These are phyloP conservation scores for Chrysolina haemoptera DNA, from an alignment of 2,888 invertebrate genomes.

Conservation along the genomic window DNA sequence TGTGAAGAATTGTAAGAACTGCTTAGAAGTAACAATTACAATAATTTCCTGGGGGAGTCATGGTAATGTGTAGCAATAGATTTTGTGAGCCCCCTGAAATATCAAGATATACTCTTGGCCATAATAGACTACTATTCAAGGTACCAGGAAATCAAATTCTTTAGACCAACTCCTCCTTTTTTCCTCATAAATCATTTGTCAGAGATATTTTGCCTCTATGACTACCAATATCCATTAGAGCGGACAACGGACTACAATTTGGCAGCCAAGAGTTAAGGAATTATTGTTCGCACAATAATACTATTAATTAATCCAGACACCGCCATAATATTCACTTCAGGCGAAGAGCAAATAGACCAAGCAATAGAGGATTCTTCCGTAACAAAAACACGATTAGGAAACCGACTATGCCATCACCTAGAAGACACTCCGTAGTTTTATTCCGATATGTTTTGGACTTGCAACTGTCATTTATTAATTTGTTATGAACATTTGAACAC, in stretches of 20 bases:
- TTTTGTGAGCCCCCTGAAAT: slow-evolving; percentile 51
- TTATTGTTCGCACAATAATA: slow-evolving; percentile 39
- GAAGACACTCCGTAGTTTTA: too few relatives aligned
- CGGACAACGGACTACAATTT: slow-evolving; percentile 47
- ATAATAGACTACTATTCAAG: slow-evolving; percentile 31
- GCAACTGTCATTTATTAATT: too few relatives aligned
- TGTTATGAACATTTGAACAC: too few relatives aligned
- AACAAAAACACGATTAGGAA: too few relatives aligned
- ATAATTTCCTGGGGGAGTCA: slow-evolving; percentile 47
- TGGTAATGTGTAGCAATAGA: slow-evolving; percentile 52
- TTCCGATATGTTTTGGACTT: too few relatives aligned
- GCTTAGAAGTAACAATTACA: slow-evolving; percentile 44
- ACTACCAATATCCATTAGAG: slow-evolving; percentile 43
- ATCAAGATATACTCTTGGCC: slow-evolving; percentile 43
- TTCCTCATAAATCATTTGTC: slow-evolving; percentile 35
- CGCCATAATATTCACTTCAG: slow-evolving; percentile 48
- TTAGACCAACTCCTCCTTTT: slow-evolving; percentile 33
- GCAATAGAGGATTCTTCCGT: too few relatives aligned
- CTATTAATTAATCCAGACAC: slow-evolving; percentile 41
- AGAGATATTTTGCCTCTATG: slow-evolving; percentile 38
- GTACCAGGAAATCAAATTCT: slow-evolving; percentile 37
- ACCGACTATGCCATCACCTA: too few relatives aligned
- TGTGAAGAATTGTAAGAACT: slow-evolving; percentile 46
- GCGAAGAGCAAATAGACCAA: slow-evolving; percentile 56
- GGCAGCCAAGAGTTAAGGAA: slow-evolving; percentile 44